Percentiles rank a stretch among this genome's conserved stretches.
These are phyloP conservation scores for Nothobranchius kuhntae DNA, from an alignment of 2,113 vertebrate genomes.

Conservation along the genomic window DNA sequence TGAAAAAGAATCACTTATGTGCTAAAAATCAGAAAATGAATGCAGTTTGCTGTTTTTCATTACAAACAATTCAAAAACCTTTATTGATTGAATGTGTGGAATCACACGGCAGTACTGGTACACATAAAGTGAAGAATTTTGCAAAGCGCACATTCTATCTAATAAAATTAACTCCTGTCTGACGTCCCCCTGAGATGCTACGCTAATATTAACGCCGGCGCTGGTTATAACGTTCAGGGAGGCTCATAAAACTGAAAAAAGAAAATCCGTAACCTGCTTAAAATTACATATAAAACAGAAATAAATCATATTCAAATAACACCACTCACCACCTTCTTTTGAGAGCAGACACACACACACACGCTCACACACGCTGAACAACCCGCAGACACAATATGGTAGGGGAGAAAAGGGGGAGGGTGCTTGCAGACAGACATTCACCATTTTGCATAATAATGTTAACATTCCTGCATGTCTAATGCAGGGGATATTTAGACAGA, in stretches of 20 bases:
- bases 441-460: conserved; percentile 91
- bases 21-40: background rate
- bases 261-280: conserved; percentile 52
- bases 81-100: background rate
- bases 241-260: conserved; percentile 31
- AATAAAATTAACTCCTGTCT: conserved; percentile 2
- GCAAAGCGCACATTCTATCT: background rate
- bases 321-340: conserved; percentile 34
- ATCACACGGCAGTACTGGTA: background rate
- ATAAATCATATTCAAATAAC: conserved; percentile 67
- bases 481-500: conserved; percentile 67
- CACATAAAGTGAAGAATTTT: background rate
- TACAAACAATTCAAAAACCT: too few species aligned
- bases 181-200: background rate
- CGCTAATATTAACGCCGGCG: conserved; percentile 5
- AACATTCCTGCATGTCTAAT: conserved; percentile 95
- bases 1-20: background rate
- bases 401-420: conserved; percentile 68
- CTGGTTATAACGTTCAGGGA: background rate
- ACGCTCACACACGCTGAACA: conserved; percentile 57
- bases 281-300: conserved; percentile 40
- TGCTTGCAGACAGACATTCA: conserved; percentile 82
- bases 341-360: conserved; percentile 28
- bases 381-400: conserved; percentile 80
- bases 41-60: too few species aligned